A percentile compares a stretch with the other conserved stretches of the same genome.
Evolutionary conservation across 1,140 invertebrate genomes (phyloP).

Genomic region (Pseudomyrmex concolor): DNA sequence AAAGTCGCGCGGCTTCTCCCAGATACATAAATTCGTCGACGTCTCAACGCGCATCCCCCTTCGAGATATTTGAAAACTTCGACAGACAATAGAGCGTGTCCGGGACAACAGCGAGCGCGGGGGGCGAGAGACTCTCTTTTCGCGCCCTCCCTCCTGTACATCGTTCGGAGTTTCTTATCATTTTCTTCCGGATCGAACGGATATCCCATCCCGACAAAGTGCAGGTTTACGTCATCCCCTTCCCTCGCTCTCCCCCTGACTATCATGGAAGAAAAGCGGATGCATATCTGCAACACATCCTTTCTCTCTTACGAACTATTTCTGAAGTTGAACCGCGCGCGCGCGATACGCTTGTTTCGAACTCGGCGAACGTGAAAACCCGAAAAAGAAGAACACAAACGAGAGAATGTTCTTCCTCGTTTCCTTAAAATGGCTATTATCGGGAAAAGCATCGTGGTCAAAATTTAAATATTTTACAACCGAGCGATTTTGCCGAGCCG

Average conservation of each 20-base stretch:
- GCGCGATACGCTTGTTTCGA: conserved; percentile 25
- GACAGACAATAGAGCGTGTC: conserved; percentile 39
- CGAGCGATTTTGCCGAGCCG: too few species aligned
- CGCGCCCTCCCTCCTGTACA: background rate
- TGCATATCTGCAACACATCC: conserved; percentile 21
- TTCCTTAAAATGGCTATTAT: too few species aligned
- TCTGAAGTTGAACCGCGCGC: conserved; percentile 10
- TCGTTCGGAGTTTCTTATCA: conserved; percentile 47
- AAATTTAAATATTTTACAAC: background rate
- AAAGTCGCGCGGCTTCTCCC: conserved; percentile 37
- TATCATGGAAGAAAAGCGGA: background rate
- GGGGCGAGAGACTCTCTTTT: background rate
- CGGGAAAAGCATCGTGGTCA: too few species aligned
- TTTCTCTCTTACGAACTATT: conserved; percentile 41
- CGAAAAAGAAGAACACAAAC: background rate
- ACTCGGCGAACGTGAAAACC: conserved; percentile 18
- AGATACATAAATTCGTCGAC: conserved; percentile 43
- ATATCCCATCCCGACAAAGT: conserved; percentile 34
- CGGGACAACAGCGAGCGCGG: background rate
- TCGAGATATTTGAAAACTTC: conserved; percentile 57
- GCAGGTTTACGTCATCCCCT: conserved; percentile 38
- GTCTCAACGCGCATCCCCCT: conserved; percentile 7
- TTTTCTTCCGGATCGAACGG: conserved; percentile 17
- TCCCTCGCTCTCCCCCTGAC: background rate
- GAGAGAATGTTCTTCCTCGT: background rate